These are phyloP conservation scores for Mesocricetus auratus DNA, from an alignment of 2,113 vertebrate species.

Conservation along the genomic window DNA sequence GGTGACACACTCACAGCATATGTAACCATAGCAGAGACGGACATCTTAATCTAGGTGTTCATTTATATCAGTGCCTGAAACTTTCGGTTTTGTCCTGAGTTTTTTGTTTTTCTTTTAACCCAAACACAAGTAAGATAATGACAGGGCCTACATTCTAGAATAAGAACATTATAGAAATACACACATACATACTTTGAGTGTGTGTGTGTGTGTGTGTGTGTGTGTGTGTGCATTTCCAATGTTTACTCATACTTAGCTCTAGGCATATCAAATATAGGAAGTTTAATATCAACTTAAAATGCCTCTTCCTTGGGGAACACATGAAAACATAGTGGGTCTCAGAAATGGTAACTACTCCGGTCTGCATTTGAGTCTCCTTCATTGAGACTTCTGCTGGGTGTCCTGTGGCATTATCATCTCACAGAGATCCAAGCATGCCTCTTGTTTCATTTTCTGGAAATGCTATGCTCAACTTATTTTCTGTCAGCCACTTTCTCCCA, in stretches of 20 bases:
- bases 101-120: neutral
- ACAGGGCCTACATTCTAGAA: neutral
- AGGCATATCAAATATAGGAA: neutral
- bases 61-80: neutral
- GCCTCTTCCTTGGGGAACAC: neutral
- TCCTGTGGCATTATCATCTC: neutral
- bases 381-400: neutral
- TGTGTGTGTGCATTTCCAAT: neutral
- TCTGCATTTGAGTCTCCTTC: neutral
- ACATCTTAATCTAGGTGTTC: neutral
- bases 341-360: neutral
- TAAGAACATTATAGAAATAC: neutral
- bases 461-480: neutral
- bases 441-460: slow-evolving; percentile 39
- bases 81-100: neutral
- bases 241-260: neutral
- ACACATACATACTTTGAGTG: neutral
- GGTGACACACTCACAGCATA: neutral
- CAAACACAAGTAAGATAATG: neutral
- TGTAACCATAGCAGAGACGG: neutral
- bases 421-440: neutral
- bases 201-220: too few relatives aligned
- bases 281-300: neutral
- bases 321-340: neutral
- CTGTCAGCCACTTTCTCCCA: neutral